phyloP scores from a whole-genome alignment of 30 jellyfish, hydroid and myxozoan species.

The Mastigias papua region DNA sequence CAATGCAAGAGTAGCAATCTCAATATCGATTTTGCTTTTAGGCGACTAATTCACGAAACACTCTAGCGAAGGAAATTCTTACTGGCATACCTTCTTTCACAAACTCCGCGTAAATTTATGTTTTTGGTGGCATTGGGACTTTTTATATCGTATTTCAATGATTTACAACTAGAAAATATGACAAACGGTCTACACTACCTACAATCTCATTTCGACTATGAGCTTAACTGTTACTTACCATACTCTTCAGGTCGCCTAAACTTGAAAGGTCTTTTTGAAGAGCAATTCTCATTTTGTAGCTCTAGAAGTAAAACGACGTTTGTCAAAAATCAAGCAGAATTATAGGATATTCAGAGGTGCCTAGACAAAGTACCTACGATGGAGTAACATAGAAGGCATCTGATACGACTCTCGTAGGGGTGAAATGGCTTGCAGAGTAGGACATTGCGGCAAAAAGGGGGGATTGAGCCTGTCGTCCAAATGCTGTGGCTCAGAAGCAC shows the following conservation, averaged over 20 bases:
- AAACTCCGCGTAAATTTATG: neutral
- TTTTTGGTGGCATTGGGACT: neutral
- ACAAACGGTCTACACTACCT: neutral
- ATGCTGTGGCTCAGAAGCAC: too few species aligned
- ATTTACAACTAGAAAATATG: neutral
- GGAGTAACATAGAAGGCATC: neutral
- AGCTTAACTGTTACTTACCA: neutral
- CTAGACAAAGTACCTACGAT: neutral
- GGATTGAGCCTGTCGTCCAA: too few species aligned
- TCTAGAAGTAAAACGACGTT: neutral
- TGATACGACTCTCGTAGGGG: too few species aligned
- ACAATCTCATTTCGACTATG: neutral
- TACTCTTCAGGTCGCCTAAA: neutral
- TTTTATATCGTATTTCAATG: neutral
- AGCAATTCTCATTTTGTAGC: conserved; percentile 2
- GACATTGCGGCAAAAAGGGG: too few species aligned
- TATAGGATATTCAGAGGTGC: neutral
- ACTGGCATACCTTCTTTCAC: neutral
- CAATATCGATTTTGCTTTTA: too few species aligned
- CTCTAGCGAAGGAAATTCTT: neutral
- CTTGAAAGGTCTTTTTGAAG: neutral
- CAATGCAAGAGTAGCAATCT: too few species aligned
- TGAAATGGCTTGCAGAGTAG: too few species aligned
- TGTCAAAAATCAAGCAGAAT: neutral
- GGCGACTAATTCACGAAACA: too few species aligned